These are phyloP conservation scores for Coronaproctus castanopsis DNA, from an alignment of 2,888 invertebrate genomes.

Conservation along the genomic window DNA sequence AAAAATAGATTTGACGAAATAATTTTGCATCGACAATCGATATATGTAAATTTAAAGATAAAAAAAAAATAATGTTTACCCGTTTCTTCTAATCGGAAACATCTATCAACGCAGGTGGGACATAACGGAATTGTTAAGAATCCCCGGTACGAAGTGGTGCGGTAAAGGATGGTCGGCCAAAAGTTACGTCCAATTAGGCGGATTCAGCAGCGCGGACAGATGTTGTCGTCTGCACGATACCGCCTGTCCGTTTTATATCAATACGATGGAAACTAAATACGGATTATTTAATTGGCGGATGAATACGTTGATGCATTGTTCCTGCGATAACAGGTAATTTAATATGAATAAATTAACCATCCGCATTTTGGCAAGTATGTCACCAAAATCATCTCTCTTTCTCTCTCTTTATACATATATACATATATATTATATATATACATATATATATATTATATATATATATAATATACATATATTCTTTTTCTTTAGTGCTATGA, in stretches of 20 bases:
- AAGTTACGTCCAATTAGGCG: slow-evolving; percentile 62
- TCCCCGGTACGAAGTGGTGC: slow-evolving; percentile 87
- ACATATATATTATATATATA: not conserved
- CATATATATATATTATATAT: not conserved
- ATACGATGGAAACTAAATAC: slow-evolving; percentile 61
- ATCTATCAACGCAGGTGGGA: too few relatives aligned
- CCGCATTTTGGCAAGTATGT: not conserved
- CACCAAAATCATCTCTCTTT: not conserved
- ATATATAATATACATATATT: too few relatives aligned
- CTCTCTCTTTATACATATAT: too few relatives aligned
- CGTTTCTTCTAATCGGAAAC: too few relatives aligned
- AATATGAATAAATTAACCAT: not conserved
- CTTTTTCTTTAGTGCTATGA: too few relatives aligned
- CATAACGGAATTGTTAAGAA: slow-evolving; percentile 32
- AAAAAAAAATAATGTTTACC: too few relatives aligned
- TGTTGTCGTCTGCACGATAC: slow-evolving; percentile 71
- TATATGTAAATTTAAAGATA: too few relatives aligned
- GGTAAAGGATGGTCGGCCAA: slow-evolving; percentile 67
- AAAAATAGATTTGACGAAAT: too few relatives aligned
- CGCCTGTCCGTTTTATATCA: slow-evolving; percentile 64
- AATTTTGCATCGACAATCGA: too few relatives aligned
- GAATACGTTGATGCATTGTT: slow-evolving; percentile 77
- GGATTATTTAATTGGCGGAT: slow-evolving; percentile 74
- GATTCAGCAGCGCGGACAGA: slow-evolving; percentile 59
- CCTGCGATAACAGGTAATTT: slow-evolving; percentile 40